Evolutionary conservation across 2,113 vertebrate species (phyloP), one percentile per base, ranked within the genome.

Genomic region (Tricholaema leucomelas): DNA sequence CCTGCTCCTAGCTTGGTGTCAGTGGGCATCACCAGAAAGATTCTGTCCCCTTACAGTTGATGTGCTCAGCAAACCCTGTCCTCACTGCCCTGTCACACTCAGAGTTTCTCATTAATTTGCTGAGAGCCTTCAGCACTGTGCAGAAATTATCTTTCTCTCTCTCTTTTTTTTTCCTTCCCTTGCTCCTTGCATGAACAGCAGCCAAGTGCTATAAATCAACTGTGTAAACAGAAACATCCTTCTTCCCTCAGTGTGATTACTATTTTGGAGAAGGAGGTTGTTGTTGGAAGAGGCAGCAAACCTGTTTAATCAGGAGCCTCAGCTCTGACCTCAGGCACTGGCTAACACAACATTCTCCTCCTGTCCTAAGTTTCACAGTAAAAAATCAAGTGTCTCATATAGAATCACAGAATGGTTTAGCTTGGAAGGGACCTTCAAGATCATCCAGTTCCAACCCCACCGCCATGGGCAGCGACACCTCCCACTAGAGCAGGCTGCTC

Each of bases 201-300:
- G 35, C 83, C 91, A 67, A 87, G 48, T 58, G 64, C 76, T 48
- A 8, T 38, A 81, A 95, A 83, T 55, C 81, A 58, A 12, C 74
- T 56, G 21, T 16, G 82, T 59, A 92, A 93, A 84, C 76, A 85
- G 87, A 81, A 92, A 81, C 74, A 63, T 58, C 76, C 74, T 83
- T 59, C 85, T 80, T 88, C 76, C n/a, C 61, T 93, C 73, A 92
- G 81, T 73, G 33, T 7, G 52, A 79, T 75, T 21, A 86, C 79
- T 95, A 79, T 88, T 83, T 71, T 14, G 2, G 38, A 59, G 89
- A 35, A 56, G 15, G 35, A 66, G 33, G 60, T 28, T 48, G 70
- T 27, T 10, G 0, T 80, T 86, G 74, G 33, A 36, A 52, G 48
- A 79, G 48, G 64, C 66, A 71, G 72, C 71, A 82, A 79, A 36